Evolutionary conservation across 2,113 vertebrate genomes (phyloP), one percentile per base, ranked within the genome.

Genomic region (Ameiurus melas): DNA sequence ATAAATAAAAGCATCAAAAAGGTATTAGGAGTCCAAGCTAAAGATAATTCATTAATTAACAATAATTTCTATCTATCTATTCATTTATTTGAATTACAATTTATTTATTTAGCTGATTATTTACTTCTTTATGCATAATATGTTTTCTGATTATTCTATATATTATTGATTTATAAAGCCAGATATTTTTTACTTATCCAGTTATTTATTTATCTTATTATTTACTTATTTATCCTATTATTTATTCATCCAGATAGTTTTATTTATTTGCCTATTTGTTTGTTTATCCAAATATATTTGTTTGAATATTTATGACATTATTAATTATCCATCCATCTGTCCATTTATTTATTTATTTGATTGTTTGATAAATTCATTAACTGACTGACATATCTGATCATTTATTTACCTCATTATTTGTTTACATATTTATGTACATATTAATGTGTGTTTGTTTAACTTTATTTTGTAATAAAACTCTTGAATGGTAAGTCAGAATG

Each of bases 401-500:
- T 68, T 10, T 51, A 30, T 68, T 68, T 14, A 30, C n/a, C 4
- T 68, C 0, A 30, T 30, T 68, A 64, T 60, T 20, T 60, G 25
- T 27, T 62, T 2, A 57, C 53, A 13, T 55, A 14, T 55, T 55
- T 55, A 55, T 55, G 12, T 55, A 14, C 53, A 0, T 55, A 55
- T 16, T 55, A 14, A 12, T 30, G n/a, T 1, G 4, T 68, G 16
- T 36, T 57, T 43, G 47, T 39, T 4, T 60, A 27, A 39, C 13
- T 20, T 9, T 73, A 39, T 22, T 73, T 39, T 22, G 70, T 33
- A 9, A 9, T n/a, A 53, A 78, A 7, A 51, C 9, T 51, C 60
- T 14, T 47, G 12, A 43, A 5, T 7, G 19, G 36, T 71, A 30
- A 70, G 13, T 17, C n/a, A 33, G 66, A 14, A 19, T 60, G 97